phyloP scores from a whole-genome alignment of 2,888 invertebrate species.

The Lysandra coridon region DNA sequence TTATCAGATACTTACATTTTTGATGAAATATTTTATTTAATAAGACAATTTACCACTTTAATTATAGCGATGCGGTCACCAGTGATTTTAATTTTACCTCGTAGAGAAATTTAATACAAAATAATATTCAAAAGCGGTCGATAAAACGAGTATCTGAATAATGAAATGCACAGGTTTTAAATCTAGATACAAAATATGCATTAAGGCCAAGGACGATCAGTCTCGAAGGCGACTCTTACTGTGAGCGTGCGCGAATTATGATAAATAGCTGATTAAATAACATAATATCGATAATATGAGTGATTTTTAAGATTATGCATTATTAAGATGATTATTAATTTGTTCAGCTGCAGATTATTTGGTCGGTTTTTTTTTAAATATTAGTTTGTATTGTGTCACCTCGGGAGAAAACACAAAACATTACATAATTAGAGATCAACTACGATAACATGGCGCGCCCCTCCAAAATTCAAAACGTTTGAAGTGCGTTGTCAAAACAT shows the following conservation, averaged over 20 bases:
- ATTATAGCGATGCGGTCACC: not conserved
- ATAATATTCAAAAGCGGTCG: not conserved
- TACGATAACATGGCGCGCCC: too few species aligned
- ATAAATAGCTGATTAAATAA: conserved; percentile 4
- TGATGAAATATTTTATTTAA: too few species aligned
- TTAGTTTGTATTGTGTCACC: too few species aligned
- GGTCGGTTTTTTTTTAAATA: too few species aligned
- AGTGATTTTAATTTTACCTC: not conserved
- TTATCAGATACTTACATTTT: too few species aligned
- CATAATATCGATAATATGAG: not conserved
- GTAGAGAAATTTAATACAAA: not conserved
- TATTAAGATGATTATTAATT: not conserved
- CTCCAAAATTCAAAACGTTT: too few species aligned
- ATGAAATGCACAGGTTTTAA: not conserved
- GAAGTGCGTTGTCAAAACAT: too few species aligned
- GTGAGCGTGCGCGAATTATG: not conserved
- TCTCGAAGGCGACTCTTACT: conserved; percentile 4
- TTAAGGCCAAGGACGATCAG: conserved; percentile 12
- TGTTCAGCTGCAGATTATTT: not conserved
- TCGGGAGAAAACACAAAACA: too few species aligned
- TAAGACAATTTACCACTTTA: not conserved
- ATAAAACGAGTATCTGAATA: conserved; percentile 2
- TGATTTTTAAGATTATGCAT: not conserved
- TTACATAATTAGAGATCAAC: too few species aligned
- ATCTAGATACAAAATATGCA: not conserved